Base-by-base conservation (phyloP, 2,888 invertebrate species). In the Apomyelois bistriatella region DNA sequence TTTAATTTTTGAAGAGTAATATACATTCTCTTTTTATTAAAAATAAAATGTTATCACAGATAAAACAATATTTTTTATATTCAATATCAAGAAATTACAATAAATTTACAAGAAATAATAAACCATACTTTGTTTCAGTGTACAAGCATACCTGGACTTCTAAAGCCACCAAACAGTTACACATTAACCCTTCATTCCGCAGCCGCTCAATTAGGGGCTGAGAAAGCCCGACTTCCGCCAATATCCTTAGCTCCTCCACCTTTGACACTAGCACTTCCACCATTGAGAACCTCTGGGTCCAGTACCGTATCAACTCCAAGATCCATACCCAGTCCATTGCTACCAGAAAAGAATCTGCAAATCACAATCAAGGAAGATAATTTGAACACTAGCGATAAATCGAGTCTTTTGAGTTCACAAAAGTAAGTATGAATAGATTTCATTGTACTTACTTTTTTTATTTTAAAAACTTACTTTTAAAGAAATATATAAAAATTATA, bases 101-200 rank as follows among this genome's bases (percentile, higher is more conserved):
- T n/a, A n/a, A n/a, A n/a, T n/a, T n/a, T n/a, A n/a, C n/a, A n/a
- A n/a, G n/a, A 22, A 3, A 22, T 22, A 5, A 22, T 22, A 22
- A 22, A 22, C 2, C 22, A 57, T 55, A 10, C 9, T 48, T 30
- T 47, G 16, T 86, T 85, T 48, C 80, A 92, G 87, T 92, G 92
- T 61, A 69, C 85, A 64, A 93, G 93, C 64, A 92, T 93, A 68
- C 93, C 93, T 54, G 94, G 94, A 7, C 82, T 94, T 52, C 77
- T 95, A 48, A 94, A 94, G 66, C 94, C 94, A 12, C 94, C 94
- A 35, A 92, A 93, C 68, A 92, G 92, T 64, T 86, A 90, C 59
- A 90, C 90, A 0, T 57, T 91, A 50, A 91, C 91, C 0, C 75
- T 91, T 0, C 90, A 90, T 57, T 85, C 87, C 1, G 85, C 85